Evolutionary conservation across 2,113 vertebrate genomes (phyloP), one percentile per base, ranked within the genome.

Genomic region (Pedionomus torquatus): DNA sequence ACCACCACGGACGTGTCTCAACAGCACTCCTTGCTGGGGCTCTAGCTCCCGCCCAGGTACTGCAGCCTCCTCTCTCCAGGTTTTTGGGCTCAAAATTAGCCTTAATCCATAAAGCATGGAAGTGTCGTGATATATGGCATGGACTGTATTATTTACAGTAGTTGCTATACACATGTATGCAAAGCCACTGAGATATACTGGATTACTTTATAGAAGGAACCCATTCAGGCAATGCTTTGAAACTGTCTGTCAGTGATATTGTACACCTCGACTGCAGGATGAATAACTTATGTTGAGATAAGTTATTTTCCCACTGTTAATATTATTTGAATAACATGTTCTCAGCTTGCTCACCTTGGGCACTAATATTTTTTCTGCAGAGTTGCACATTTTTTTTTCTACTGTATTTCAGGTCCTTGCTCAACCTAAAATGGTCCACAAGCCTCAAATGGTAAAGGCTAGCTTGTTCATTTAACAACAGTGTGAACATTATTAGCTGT

Each of bases 271-370:
- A 84, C 80, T 87, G 51, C 91, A 84, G 72, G 48, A 92, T 54
- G 37, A 92, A 77, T 83, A 92, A 81, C 80, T 90, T 86, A 52
- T 7, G 76, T 92, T 76, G 86, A 80, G 75, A 77, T 80, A 92
- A 95, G 71, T 86, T 90, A 89, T 83, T 86, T 95, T 89, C 44
- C 31, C 60, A 65, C 49, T 66, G 44, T 69, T 95, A 17, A 41
- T 79, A 76, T 83, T 93, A 88, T 95, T 89, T 89, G 68, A 93
- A 74, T 86, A 96, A 70, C 89, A 66, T 78, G n/a, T 77, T 95
- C 86, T 92, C 89, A 78, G 60, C 64, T 96, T 92, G 90, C 75
- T 96, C 60, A 92, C 96, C 76, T 90, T 70, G 95, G 94, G 86
- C 83, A 83, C 28, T 83, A 54, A 58, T 35, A 7, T 55, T 88